These are phyloP conservation scores for Eulemur macaco DNA, from an alignment of 2,113 vertebrate species.

Conservation along the genomic window DNA sequence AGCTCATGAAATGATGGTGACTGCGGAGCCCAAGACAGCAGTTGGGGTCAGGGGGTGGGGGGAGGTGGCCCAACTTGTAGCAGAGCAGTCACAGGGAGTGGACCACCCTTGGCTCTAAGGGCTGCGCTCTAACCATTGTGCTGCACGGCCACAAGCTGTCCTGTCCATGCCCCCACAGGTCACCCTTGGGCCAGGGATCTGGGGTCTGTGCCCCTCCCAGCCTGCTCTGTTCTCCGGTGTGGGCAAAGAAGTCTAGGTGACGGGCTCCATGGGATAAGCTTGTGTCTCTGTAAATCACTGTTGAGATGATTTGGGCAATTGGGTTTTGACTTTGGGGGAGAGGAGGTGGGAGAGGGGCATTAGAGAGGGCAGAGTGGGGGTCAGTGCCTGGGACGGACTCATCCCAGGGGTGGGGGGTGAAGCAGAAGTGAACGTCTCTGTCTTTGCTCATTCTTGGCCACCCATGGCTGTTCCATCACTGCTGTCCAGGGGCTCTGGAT, in stretches of 20 bases:
- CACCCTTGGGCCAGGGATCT: background rate
- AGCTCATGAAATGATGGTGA: background rate
- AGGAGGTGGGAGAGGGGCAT: background rate
- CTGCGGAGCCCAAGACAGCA: background rate
- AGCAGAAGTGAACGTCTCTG: too few species aligned
- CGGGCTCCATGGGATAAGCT: background rate
- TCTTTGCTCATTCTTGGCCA: background rate
- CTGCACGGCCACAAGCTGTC: background rate
- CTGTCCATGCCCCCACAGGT: background rate
- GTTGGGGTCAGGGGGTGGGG: too few species aligned
- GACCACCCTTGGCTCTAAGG: too few species aligned
- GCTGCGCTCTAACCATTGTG: background rate
- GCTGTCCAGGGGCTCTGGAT: background rate
- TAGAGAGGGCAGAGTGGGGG: fast-evolving
- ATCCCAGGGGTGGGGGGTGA: background rate
- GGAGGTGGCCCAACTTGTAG: background rate
- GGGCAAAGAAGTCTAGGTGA: background rate
- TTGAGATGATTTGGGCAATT: background rate
- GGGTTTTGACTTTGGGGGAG: background rate
- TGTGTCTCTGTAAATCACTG: background rate
- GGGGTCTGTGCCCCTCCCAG: background rate
- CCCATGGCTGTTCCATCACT: background rate
- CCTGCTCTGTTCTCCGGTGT: background rate
- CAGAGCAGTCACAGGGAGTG: background rate
- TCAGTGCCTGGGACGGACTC: background rate